Evolutionary conservation across 2,113 vertebrate species (phyloP).

Genomic region (Eolophus roseicapilla): DNA sequence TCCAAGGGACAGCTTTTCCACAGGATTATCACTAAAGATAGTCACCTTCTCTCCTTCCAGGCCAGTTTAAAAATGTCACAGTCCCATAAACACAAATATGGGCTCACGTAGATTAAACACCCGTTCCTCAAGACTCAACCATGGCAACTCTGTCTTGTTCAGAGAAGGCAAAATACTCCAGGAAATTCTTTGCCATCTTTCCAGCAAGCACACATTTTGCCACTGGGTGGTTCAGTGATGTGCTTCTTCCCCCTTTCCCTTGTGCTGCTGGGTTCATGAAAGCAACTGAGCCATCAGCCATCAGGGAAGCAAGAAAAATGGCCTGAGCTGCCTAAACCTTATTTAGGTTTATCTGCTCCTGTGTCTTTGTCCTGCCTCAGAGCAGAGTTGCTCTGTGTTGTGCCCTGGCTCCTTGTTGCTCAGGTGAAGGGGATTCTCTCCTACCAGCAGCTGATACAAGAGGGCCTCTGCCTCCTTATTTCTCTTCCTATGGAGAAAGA

Average conservation of each 20-base stretch:
- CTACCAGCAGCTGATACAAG: neutral
- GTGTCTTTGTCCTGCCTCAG: neutral
- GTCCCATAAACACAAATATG: neutral
- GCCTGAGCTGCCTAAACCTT: neutral
- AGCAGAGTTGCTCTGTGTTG: neutral
- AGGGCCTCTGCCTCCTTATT: neutral
- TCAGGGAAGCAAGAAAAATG: neutral
- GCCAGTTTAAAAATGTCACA: neutral
- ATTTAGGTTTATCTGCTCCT: neutral
- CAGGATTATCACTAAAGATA: neutral
- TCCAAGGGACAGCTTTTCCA: neutral
- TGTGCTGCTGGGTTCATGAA: neutral
- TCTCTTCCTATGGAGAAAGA: neutral
- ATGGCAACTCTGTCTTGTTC: neutral
- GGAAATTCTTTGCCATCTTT: neutral
- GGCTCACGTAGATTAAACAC: neutral
- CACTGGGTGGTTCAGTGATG: fast-evolving
- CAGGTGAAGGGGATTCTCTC: neutral
- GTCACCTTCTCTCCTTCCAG: neutral
- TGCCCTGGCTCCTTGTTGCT: neutral
- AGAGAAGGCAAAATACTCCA: neutral
- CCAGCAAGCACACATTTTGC: neutral
- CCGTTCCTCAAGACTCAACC: neutral
- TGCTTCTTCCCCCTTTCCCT: neutral
- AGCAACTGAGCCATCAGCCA: neutral